phyloP scores from a whole-genome alignment of 1,140 invertebrate species.

The Aphis craccivora region DNA sequence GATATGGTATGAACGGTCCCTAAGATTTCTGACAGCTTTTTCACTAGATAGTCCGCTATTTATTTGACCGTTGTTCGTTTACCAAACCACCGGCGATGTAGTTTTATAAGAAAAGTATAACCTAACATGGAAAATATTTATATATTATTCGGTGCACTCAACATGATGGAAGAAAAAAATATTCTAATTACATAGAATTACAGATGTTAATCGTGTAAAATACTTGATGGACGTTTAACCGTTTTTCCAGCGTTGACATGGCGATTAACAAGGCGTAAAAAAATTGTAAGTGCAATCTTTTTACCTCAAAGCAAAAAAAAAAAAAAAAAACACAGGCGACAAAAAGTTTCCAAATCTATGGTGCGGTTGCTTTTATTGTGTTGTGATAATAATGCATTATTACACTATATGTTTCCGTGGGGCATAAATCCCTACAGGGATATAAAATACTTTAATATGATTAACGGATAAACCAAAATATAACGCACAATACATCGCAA shows the following conservation, averaged over 20 bases:
- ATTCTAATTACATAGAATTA: not conserved
- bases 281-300: not conserved
- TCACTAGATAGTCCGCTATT: not conserved
- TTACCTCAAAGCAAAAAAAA: not conserved
- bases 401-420: not conserved
- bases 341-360: not conserved
- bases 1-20: not conserved
- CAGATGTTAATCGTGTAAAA: not conserved
- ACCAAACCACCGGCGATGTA: not conserved
- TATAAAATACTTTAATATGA: constrained; percentile 1
- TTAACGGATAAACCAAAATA: not conserved
- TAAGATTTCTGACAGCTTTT: not conserved
- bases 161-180: not conserved
- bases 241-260: not conserved
- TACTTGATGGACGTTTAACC: no score
- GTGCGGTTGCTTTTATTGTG: not conserved
- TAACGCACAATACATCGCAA: not conserved
- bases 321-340: not conserved
- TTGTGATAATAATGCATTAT: not conserved
- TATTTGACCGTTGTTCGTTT: not conserved
- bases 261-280: not conserved
- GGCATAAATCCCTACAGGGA: not conserved
- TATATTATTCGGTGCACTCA: not conserved
- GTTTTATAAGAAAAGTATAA: not conserved
- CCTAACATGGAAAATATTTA: not conserved